Evolutionary conservation across 2,113 vertebrate species (phyloP).

Genomic region (Chauna torquata): DNA sequence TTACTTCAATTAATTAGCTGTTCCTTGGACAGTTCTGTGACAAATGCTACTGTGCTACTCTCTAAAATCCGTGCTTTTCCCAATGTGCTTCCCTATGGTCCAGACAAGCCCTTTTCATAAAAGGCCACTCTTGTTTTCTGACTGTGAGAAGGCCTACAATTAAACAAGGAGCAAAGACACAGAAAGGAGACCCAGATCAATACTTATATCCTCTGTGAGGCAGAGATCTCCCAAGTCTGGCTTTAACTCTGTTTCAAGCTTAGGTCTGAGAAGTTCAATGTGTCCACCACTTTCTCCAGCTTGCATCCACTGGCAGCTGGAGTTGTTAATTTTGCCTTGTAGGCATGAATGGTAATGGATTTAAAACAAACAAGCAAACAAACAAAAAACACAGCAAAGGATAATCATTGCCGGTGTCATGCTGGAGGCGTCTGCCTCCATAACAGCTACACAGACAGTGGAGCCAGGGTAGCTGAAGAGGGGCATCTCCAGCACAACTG

Average conservation of each 20-base stretch:
- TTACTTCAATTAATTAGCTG: not conserved
- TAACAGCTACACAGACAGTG: not conserved
- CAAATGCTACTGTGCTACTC: not conserved
- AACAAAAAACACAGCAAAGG: fast-evolving
- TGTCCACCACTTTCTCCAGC: not conserved
- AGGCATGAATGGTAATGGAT: not conserved
- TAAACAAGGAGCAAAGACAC: not conserved
- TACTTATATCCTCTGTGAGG: not conserved
- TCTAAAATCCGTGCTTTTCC: not conserved
- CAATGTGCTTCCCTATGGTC: not conserved
- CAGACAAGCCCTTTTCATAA: not conserved
- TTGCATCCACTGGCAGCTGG: not conserved
- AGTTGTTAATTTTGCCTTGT: not conserved
- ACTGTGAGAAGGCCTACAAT: not conserved
- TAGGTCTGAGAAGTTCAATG: not conserved
- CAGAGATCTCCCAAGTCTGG: not conserved
- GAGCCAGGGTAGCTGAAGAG: not conserved
- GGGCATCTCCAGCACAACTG: fast-evolving
- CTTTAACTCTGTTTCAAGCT: not conserved
- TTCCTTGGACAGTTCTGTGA: not conserved
- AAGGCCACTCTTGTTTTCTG: not conserved
- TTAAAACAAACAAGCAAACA: not conserved
- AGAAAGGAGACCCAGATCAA: not conserved
- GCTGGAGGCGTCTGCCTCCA: not conserved
- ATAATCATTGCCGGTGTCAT: not conserved